Evolutionary conservation across 2,888 invertebrate genomes (phyloP).

Genomic region (Agonopterix heracliana): DNA sequence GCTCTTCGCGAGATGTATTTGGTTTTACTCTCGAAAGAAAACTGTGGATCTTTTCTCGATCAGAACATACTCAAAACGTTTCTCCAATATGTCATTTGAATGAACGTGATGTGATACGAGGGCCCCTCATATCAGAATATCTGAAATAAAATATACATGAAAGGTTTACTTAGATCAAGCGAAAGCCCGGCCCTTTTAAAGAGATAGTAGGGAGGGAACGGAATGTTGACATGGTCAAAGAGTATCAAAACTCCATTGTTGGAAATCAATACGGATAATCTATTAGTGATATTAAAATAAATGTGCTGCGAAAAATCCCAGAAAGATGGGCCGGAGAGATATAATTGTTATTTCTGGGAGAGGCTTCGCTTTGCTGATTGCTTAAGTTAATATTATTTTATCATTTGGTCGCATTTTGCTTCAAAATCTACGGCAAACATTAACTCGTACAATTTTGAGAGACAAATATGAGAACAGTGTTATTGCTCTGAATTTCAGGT

Average conservation of each 20-base stretch:
- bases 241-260: constrained; percentile 49
- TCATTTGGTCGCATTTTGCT: constrained; percentile 8
- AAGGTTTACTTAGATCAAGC: constrained; percentile 64
- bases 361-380: constrained; percentile 24
- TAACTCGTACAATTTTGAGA: neutral
- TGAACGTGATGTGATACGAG: constrained; percentile 60
- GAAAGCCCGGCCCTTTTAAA: constrained; percentile 41
- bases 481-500: neutral
- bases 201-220: constrained; percentile 45
- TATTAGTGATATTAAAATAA: constrained; percentile 68
- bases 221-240: constrained; percentile 63
- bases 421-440: constrained; percentile 1
- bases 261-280: constrained; percentile 62
- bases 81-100: constrained; percentile 69
- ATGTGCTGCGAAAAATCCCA: constrained; percentile 33
- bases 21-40: constrained; percentile 54
- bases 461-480: neutral
- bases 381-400: constrained; percentile 30
- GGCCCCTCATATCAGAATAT: constrained; percentile 59
- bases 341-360: constrained; percentile 30
- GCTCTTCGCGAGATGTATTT: constrained; percentile 50
- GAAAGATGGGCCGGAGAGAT: constrained; percentile 34
- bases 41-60: constrained; percentile 49
- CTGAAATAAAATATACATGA: constrained; percentile 68
- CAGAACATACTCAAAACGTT: constrained; percentile 54